These are phyloP conservation scores for Hylaeus volcanicus DNA, from an alignment of 1,140 invertebrate species.

Conservation along the genomic window DNA sequence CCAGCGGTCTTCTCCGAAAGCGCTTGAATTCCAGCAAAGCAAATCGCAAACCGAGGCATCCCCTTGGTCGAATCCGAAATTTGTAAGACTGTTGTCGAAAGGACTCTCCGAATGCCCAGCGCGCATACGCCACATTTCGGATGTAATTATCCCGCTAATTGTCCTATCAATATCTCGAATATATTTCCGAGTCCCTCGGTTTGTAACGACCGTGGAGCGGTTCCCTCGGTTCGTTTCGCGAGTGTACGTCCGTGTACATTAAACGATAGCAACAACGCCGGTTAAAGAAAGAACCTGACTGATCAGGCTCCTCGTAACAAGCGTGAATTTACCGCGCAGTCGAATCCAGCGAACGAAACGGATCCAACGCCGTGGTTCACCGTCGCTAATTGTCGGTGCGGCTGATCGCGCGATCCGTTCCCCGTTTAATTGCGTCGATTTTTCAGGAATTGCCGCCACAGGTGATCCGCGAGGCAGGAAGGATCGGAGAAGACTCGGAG, in stretches of 20 bases:
- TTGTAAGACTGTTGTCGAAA: not conserved
- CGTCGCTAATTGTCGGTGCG: conserved; percentile 3
- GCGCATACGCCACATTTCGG: not conserved
- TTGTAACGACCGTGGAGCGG: too few species aligned
- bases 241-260: too few species aligned
- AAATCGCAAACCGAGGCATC: conserved; percentile 8
- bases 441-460: conserved; percentile 37
- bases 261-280: conserved; percentile 9
- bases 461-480: conserved; percentile 3
- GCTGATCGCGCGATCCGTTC: conserved; percentile 3
- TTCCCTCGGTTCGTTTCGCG: not conserved
- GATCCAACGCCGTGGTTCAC: not conserved
- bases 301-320: not conserved
- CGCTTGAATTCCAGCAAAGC: not conserved
- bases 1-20: too few species aligned
- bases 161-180: not conserved
- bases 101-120: not conserved
- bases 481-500: not conserved
- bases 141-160: conserved; percentile 31
- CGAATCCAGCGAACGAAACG: conserved; percentile 3
- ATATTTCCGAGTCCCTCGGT: not conserved
- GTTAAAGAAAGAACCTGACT: conserved; percentile 19
- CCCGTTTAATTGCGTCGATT: conserved; percentile 47
- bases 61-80: not conserved
- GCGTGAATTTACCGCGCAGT: conserved; percentile 8